Evolutionary conservation across 2,113 vertebrate species (phyloP).

Genomic region (Varanus salvator): DNA sequence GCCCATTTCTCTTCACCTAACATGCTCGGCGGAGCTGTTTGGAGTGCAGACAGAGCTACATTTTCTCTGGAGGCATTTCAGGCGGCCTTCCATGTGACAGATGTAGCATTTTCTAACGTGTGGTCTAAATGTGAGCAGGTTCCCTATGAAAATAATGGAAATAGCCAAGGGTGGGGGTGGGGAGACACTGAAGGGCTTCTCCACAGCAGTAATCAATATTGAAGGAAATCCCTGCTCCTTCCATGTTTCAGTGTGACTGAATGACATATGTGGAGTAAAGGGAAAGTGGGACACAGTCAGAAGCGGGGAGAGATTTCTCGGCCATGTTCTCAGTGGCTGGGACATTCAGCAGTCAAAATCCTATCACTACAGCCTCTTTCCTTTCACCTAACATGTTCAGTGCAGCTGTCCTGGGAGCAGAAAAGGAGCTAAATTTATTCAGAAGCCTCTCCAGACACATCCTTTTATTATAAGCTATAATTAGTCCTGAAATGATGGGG

Average conservation of each 20-base stretch:
- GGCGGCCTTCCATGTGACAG: neutral
- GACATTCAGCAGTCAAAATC: neutral
- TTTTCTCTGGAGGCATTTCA: neutral
- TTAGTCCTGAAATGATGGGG: neutral
- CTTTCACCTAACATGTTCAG: no score
- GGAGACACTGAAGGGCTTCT: neutral
- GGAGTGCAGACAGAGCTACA: neutral
- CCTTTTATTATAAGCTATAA: no score
- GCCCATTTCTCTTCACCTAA: neutral
- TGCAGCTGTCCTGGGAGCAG: neutral
- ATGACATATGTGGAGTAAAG: neutral
- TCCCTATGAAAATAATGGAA: neutral
- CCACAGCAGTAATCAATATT: neutral
- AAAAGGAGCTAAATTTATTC: neutral
- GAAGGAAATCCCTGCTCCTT: neutral
- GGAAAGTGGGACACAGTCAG: neutral
- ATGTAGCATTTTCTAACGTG: neutral
- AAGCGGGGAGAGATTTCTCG: neutral
- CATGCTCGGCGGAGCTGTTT: neutral
- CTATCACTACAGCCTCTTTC: neutral
- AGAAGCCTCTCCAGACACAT: neutral
- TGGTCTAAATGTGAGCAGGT: neutral
- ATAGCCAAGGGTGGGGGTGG: neutral
- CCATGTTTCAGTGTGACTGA: neutral
- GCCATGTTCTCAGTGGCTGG: neutral